These are phyloP conservation scores for Ovibos moschatus DNA, from an alignment of 2,113 vertebrate genomes.

Conservation along the genomic window DNA sequence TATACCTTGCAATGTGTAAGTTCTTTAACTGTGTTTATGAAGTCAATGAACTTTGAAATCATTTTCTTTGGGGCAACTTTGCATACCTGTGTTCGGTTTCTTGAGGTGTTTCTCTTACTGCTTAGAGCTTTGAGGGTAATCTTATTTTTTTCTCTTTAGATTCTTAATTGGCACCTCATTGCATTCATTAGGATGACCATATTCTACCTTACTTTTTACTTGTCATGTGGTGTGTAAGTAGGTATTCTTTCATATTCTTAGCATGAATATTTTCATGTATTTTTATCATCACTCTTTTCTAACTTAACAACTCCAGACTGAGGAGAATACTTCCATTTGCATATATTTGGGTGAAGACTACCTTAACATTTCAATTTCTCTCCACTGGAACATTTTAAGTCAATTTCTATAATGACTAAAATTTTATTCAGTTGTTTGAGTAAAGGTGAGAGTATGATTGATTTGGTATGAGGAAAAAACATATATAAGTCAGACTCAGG, in stretches of 20 bases:
- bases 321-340: background rate
- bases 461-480: background rate
- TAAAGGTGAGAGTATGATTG: background rate
- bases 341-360: background rate
- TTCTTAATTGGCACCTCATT: background rate
- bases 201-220: background rate
- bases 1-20: background rate
- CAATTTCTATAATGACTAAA: background rate
- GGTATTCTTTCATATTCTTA: background rate
- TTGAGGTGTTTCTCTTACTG: background rate
- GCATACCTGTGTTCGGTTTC: background rate
- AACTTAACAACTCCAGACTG: background rate
- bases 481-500: background rate
- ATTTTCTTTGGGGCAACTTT: background rate
- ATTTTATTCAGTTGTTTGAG: background rate
- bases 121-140: background rate
- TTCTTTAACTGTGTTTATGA: background rate
- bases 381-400: background rate
- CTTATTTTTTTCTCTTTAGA: background rate
- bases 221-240: background rate
- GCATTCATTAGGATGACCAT: background rate
- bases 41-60: background rate
- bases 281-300: background rate
- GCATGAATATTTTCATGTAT: background rate
- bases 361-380: background rate